Evolutionary conservation across 1,140 invertebrate genomes (phyloP).

Genomic region (Diachasma alloeum): DNA sequence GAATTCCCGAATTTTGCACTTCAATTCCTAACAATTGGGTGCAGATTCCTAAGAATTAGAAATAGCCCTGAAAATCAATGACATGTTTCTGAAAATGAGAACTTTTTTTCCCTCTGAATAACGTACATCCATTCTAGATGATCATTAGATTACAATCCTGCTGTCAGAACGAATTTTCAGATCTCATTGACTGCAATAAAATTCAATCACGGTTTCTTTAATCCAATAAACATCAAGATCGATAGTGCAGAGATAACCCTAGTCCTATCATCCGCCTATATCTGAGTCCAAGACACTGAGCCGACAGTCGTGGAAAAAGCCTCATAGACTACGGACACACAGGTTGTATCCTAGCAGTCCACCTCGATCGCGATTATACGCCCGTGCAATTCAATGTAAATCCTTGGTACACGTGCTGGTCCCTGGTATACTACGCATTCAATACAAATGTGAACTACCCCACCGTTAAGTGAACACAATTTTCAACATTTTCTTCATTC

Average conservation of each 20-base stretch:
- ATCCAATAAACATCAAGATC: background rate
- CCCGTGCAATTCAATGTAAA: background rate
- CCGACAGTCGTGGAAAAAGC: background rate
- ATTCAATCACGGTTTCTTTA: background rate
- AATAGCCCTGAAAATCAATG: too few species aligned
- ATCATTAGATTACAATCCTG: background rate
- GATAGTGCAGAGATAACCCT: background rate
- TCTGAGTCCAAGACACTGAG: background rate
- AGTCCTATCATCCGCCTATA: background rate
- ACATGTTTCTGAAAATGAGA: too few species aligned
- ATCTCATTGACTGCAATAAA: background rate
- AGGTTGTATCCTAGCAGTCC: background rate
- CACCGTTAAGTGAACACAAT: background rate
- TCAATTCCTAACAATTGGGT: too few species aligned
- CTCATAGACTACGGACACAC: background rate
- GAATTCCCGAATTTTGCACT: too few species aligned
- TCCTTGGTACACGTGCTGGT: background rate
- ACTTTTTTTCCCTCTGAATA: too few species aligned
- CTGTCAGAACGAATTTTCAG: background rate
- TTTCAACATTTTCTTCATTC: background rate
- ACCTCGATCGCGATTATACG: background rate
- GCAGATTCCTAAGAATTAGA: too few species aligned
- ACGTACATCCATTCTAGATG: too few species aligned
- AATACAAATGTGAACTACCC: background rate
- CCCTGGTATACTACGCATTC: background rate